Evolutionary conservation across 2,888 invertebrate genomes (phyloP), one percentile per base, ranked within the genome.

Genomic region (Epirrita christyi): DNA sequence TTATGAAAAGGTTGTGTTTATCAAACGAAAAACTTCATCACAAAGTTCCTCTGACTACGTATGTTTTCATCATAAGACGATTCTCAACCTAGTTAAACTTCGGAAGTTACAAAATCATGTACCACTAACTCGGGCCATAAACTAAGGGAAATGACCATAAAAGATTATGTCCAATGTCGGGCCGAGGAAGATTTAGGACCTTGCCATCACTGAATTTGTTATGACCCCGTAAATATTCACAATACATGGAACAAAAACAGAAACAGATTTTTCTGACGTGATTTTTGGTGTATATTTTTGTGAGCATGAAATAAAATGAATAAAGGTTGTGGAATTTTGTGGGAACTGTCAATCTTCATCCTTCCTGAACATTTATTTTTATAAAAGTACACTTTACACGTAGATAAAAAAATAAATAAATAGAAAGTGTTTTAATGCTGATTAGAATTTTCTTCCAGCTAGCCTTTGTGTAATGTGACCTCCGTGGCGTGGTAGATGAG

Each of bases 161-260:
- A 70, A 68, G 54, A 64, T 70, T 67, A 67, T 61, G 65, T 48
- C 59, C 61, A 49, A 59, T 48, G 57, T 50, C 59, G 54, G 42
- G 40, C 54, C 55, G 53, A 53, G 53, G 57, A 34, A 59, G 59
- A 63, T 63, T 61, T 63, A 65, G 42, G 48, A 11, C 27, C 55
- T 37, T 40, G 56, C 56, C 59, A 56, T 63, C 54, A 14, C 47
- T 32, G 57, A 63, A 57, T 61, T 50, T 57, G 65, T 66, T 66
- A 63, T 59, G 48, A 48, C 34, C 53, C 55, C 50, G 59, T 63
- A 59, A 66, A 63, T 61, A 65, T 61, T 59, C 55, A 59, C 55
- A 55, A 55, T 55, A 57, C 59, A 51, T 38, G 41, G 29, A 32
- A 49, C 10, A 32, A 46, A 21, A 42, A 41, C 5, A 34, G n/a